A percentile compares a stretch with the other conserved stretches of the same genome.
These are phyloP conservation scores for Celastrina argiolus DNA, from an alignment of 2,888 invertebrate species.

Conservation along the genomic window DNA sequence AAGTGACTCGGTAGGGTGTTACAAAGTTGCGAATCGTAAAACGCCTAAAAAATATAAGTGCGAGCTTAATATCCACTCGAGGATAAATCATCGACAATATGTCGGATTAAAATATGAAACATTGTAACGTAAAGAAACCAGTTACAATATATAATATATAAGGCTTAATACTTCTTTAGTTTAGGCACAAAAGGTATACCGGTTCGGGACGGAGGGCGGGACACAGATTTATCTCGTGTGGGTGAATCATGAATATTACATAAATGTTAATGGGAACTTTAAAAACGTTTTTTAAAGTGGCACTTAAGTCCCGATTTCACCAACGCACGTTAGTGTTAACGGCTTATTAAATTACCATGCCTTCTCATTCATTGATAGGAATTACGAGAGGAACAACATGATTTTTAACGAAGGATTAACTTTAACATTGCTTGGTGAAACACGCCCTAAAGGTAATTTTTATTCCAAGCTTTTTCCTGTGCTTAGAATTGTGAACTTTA, in stretches of 20 bases:
- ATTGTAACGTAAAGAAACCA: constrained; percentile 35
- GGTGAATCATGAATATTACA: constrained; percentile 34
- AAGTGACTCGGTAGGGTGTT: constrained; percentile 58
- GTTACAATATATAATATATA: constrained; percentile 34
- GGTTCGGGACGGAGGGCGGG: constrained; percentile 56
- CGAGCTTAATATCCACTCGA: constrained; percentile 55
- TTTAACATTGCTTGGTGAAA: too few relatives aligned
- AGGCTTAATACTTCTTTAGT: constrained; percentile 33
- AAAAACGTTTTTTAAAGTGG: constrained; percentile 50
- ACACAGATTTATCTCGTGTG: constrained; percentile 70
- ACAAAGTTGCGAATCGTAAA: constrained; percentile 70
- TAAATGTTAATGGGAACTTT: constrained; percentile 40
- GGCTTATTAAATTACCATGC: too few relatives aligned
- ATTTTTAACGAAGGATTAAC: too few relatives aligned
- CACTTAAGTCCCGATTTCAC: constrained; percentile 40
- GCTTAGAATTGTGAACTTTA: not conserved
- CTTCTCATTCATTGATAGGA: too few relatives aligned
- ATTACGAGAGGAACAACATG: too few relatives aligned
- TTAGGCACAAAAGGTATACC: constrained; percentile 46
- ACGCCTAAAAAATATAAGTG: constrained; percentile 56
- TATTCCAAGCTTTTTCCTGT: not conserved
- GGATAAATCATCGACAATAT: constrained; percentile 64
- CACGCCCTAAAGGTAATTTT: too few relatives aligned
- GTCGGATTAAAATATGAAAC: constrained; percentile 51
- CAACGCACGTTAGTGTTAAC: too few relatives aligned